Percentiles rank a stretch among this genome's conserved stretches.
phyloP scores from a whole-genome alignment of 2,113 vertebrate genomes.

The Ageneiosus marmoratus region DNA sequence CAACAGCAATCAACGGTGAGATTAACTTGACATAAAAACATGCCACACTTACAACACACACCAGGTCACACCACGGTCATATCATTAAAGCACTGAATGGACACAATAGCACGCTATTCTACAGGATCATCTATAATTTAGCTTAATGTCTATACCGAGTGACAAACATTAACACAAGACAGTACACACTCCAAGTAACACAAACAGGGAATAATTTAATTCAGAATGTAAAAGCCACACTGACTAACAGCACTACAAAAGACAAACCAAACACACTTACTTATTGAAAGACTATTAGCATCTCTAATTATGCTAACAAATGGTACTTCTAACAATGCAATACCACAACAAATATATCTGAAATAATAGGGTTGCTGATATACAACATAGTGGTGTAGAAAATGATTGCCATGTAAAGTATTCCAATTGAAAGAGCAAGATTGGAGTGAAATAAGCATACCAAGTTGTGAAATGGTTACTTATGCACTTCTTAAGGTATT shows the following conservation, averaged over 20 bases:
- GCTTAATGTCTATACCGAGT: background rate
- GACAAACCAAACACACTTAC: background rate
- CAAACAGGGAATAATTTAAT: too few species aligned
- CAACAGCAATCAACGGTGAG: constrained; percentile 21
- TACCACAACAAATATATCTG: background rate
- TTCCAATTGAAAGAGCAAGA: too few species aligned
- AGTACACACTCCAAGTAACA: background rate
- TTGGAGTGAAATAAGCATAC: too few species aligned
- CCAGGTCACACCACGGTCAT: background rate
- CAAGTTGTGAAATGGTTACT: too few species aligned
- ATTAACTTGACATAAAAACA: constrained; percentile 24
- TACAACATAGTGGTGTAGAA: background rate
- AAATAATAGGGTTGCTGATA: background rate
- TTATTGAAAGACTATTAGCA: background rate
- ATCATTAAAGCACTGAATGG: background rate
- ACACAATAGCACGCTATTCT: background rate
- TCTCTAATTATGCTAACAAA: background rate
- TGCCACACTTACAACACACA: constrained; percentile 7
- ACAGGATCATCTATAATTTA: background rate
- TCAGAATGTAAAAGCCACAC: background rate
- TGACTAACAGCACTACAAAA: background rate
- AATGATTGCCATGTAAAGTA: too few species aligned
- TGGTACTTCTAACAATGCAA: background rate
- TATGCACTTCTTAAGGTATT: too few species aligned
- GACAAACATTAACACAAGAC: background rate